phyloP scores from a whole-genome alignment of 2,113 vertebrate species.

The Malaclemys terrapin region DNA sequence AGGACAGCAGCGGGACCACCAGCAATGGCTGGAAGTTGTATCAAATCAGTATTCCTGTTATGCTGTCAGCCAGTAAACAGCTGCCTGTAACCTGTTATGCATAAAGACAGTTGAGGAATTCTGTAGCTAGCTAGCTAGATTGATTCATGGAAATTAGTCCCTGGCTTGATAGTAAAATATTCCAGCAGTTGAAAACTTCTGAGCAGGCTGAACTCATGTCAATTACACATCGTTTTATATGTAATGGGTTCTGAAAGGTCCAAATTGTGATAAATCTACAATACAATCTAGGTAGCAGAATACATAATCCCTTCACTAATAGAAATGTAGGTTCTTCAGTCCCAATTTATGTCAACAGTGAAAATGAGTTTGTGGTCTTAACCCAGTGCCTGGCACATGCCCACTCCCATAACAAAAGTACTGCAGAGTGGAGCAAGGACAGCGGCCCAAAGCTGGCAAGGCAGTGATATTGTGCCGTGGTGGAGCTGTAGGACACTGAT shows the following conservation, averaged over 20 bases:
- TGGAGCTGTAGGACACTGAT: background rate
- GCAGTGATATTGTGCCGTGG: background rate
- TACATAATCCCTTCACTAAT: background rate
- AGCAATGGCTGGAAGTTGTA: slow-evolving; percentile 36
- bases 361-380: background rate
- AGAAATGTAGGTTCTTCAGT: background rate
- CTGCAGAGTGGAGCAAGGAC: background rate
- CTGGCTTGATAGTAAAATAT: background rate
- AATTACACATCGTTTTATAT: background rate
- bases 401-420: background rate
- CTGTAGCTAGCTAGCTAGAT: background rate
- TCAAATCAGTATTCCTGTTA: slow-evolving; percentile 59
- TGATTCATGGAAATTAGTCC: background rate
- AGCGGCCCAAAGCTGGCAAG: background rate
- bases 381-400: background rate
- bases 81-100: slow-evolving; percentile 16
- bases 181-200: background rate
- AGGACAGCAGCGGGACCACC: slow-evolving; percentile 51
- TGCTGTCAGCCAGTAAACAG: slow-evolving; percentile 17
- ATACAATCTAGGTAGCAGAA: background rate
- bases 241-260: background rate
- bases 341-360: background rate
- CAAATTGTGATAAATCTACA: background rate
- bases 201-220: background rate
- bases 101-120: slow-evolving; percentile 45